Conservation (phyloP, 1,140 invertebrate genomes). For the Drosophila santomea region DNA sequence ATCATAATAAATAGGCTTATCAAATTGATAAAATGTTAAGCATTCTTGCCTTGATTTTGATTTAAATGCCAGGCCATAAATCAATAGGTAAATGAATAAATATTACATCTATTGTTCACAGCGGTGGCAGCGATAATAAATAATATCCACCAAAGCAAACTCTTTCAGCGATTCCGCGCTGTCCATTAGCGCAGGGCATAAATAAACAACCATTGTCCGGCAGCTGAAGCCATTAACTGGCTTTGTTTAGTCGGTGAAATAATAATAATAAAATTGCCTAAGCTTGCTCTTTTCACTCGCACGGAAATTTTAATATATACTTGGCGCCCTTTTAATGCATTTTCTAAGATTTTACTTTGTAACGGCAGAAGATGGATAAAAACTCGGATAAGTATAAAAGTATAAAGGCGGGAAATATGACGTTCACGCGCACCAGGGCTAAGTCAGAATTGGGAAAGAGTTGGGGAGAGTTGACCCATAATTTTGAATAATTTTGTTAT, state of each 20-base stretch:
- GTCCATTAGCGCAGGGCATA: constrained; percentile 72
- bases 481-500: constrained; percentile 80
- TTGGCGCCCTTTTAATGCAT: constrained; percentile 67
- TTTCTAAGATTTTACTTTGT: constrained; percentile 60
- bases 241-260: constrained; percentile 69
- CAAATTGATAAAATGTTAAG: constrained; percentile 77
- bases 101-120: constrained; percentile 62
- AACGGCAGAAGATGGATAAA: constrained; percentile 42
- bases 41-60: constrained; percentile 58
- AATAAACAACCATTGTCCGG: constrained; percentile 60
- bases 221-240: constrained; percentile 61
- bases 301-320: constrained; percentile 78
- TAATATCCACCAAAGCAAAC: constrained; percentile 58
- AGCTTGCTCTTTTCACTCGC: constrained; percentile 21
- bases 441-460: constrained; percentile 18
- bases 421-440: constrained; percentile 57
- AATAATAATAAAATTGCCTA: constrained; percentile 76
- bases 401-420: constrained; percentile 25
- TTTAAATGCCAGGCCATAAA: constrained; percentile 69
- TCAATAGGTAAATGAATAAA: constrained; percentile 78
- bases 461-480: constrained; percentile 50
- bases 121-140: constrained; percentile 53
- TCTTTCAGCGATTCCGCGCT: constrained; percentile 56
- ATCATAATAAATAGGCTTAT: constrained; percentile 74
- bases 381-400: constrained; percentile 59